Evolutionary conservation across 2,888 invertebrate species (phyloP), one percentile per base, ranked within the genome.

Genomic region (Drosophila affinis): DNA sequence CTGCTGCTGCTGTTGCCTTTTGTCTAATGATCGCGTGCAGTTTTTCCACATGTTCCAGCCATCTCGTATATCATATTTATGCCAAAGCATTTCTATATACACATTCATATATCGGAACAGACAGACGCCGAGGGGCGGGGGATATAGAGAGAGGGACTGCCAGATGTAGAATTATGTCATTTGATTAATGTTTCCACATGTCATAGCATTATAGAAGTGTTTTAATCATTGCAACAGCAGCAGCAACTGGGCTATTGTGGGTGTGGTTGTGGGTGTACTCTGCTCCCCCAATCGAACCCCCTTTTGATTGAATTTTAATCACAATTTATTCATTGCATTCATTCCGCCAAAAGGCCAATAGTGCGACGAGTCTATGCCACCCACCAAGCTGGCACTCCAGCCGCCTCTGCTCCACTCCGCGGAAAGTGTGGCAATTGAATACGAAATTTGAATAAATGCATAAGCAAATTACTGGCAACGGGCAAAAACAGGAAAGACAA

Each of bases 1-100:
- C 17, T 68, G 75, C 59, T 72, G 53, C 17, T 68, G 75, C 61
- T 55, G 77, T 60, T 61, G 77, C 75, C 27, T 29, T 29, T 29
- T 72, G 82, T 86, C 83, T 86, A 84, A 84, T 88, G 83, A 84
- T 88, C 88, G 83, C 87, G 87, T 88, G 87, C 87, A 86, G 72
- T 83, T 87, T 84, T 39, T 73, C 81, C 80, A 82, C 78, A 86
- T 81, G 81, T 83, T 82, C 83, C 72, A 63, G 71, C 76, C 86
- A 55, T 80, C 83, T 80, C 83, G 86, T 86, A 83, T 88, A 88
- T 83, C 81, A 83, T 86, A 82, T 86, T 82, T 82, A 88, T 83
- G 88, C 87, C 88, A 88, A 39, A 83, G 80, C 78, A 77, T 72
- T 73, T 74, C 72, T 52, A 73, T 70, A 64, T 72, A 69, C 72